Percentiles rank a stretch among this genome's conserved stretches.
phyloP scores from a whole-genome alignment of 2,888 invertebrate genomes.

The Fissipunctia ypsillon region DNA sequence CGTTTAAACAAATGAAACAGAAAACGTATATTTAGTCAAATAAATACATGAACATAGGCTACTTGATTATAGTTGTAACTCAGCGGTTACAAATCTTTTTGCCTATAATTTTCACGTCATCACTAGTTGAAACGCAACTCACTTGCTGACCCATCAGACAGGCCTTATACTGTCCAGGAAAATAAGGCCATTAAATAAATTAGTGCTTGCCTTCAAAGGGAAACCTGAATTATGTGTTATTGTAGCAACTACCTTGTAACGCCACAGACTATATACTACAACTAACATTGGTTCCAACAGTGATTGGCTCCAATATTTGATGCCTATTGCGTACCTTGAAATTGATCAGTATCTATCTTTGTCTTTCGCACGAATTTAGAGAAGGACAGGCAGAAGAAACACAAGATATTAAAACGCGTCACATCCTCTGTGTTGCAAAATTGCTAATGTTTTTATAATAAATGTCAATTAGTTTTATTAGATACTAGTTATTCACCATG shows the following conservation, averaged over 20 bases:
- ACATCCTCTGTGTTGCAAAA: slow-evolving; percentile 51
- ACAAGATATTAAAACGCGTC: slow-evolving; percentile 55
- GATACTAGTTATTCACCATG: slow-evolving; percentile 23
- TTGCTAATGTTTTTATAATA: slow-evolving; percentile 47
- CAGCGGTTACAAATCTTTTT: neutral
- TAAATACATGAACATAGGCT: neutral
- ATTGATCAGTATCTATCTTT: slow-evolving; percentile 16
- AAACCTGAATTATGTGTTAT: slow-evolving; percentile 36
- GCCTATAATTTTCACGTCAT: neutral
- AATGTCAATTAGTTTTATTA: slow-evolving; percentile 58
- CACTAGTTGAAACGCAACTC: neutral
- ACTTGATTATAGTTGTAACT: neutral
- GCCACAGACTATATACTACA: slow-evolving; percentile 13
- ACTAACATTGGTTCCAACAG: slow-evolving; percentile 4
- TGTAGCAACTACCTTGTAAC: slow-evolving; percentile 18
- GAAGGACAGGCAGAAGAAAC: slow-evolving; percentile 23
- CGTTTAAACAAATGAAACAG: neutral
- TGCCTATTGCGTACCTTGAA: slow-evolving; percentile 11
- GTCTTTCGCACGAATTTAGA: slow-evolving; percentile 1
- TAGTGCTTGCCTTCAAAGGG: slow-evolving; percentile 33
- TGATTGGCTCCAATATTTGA: slow-evolving; percentile 26
- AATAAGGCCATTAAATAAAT: slow-evolving; percentile 30
- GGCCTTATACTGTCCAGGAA: slow-evolving; percentile 4
- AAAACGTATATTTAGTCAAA: neutral
- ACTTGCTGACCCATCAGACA: neutral